Base-by-base conservation (phyloP, 2,797 vertebrate species). In the Helostoma temminkii region DNA sequence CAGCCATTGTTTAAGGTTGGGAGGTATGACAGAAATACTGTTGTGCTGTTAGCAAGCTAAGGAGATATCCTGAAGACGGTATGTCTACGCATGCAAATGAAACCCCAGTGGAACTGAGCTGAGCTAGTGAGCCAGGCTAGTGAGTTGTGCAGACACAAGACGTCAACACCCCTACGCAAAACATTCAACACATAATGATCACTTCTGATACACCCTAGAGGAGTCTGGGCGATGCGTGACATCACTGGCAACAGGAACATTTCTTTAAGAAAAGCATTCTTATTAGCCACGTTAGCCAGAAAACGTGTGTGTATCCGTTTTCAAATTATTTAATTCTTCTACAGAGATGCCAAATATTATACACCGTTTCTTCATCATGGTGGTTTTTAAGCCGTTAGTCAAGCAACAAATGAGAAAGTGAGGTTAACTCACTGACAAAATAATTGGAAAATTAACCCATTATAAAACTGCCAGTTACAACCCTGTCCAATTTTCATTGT, bases 11-110 rank as follows among this genome's bases (percentile, higher is more conserved):
- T 34, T 53, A 34, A 43, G 28, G 24, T 62, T 25, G 49, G 30
- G 18, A 41, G 37, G 55, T 9, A 11, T 52, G 28, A 70, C 5
- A 34, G 45, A 47, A 56, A 41, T 62, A 32, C 41, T 32, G 59
- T 43, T 21, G 11, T 15, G 24, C 9, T 41, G 41, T 61, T 30
- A 56, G 12, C 3, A 1, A 22, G 36, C 47, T 34, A 26, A 0
- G 32, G 21, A 39, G 7, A 22, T 26, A 16, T 74, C 66, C 39
- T 21, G 19, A 55, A 24, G 9, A 65, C 43, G 16, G 49, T 69
- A 15, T n/a, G 46, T 53, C 21, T 22, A 28, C 42, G 19, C 19
- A 37, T 62, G 22, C 46, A 49, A 11, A 73, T 49, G 0, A 39
- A 8, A 69, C 45, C 30, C 16, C 39, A 46, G 14, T 22, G 16